These are phyloP conservation scores for Plecturocebus donacophilus DNA, from an alignment of 2,113 vertebrate genomes.

Conservation along the genomic window DNA sequence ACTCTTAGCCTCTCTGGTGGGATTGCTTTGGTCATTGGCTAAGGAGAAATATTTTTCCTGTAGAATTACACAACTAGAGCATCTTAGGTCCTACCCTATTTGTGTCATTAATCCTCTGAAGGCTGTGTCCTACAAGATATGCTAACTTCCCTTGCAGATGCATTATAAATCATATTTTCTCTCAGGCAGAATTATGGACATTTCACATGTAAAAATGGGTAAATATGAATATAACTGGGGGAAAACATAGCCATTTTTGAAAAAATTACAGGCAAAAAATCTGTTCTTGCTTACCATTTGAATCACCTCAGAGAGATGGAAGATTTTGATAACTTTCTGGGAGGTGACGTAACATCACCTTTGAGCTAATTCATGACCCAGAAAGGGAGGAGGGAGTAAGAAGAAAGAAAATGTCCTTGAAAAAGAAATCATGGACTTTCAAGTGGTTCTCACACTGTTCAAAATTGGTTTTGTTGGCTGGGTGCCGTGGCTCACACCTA, in stretches of 20 bases:
- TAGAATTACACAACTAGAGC: neutral
- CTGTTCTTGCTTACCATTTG: conserved; percentile 24
- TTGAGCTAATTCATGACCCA: neutral
- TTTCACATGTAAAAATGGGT: neutral
- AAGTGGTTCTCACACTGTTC: neutral
- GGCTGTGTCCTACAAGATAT: neutral
- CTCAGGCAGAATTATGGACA: neutral
- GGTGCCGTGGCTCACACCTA: too few species aligned
- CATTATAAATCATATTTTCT: neutral
- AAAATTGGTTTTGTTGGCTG: neutral
- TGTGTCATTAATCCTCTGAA: neutral
- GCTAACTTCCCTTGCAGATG: neutral
- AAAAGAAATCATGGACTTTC: conserved; percentile 37
- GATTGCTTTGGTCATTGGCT: neutral
- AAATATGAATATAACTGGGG: conserved; percentile 16
- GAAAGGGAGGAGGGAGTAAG: neutral
- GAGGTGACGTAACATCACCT: neutral
- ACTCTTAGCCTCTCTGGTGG: neutral
- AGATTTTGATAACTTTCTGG: neutral
- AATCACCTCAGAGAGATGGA: conserved; percentile 9
- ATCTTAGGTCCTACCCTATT: neutral
- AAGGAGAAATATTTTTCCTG: neutral
- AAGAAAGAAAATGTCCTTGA: neutral
- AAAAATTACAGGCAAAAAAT: neutral
- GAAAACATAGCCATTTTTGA: neutral